Evolutionary conservation across 2,797 vertebrate genomes (phyloP).

Genomic region (Pampus argenteus): DNA sequence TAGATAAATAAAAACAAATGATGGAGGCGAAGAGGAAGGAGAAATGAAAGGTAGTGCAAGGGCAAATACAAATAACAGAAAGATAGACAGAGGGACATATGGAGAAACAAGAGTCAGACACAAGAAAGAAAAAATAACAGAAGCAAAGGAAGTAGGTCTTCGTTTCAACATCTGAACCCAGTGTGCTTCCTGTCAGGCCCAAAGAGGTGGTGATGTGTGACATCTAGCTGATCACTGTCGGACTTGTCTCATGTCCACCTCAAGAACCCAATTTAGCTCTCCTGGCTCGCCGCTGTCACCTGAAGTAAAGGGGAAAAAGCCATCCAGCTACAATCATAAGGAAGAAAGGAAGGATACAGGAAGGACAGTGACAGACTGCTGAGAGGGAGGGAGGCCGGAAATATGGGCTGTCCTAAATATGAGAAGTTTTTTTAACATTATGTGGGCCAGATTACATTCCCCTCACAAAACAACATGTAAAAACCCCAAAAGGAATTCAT

Average conservation of each 20-base stretch:
- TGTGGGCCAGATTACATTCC: conserved; percentile 44
- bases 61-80: conserved; percentile 25
- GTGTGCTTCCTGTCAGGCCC: conserved; percentile 23
- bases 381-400: conserved; percentile 54
- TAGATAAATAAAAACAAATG: conserved; percentile 27
- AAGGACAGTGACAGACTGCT: conserved; percentile 53
- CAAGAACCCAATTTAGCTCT: conserved; percentile 55
- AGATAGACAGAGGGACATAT: conserved; percentile 11
- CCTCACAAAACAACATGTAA: conserved; percentile 10
- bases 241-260: conserved; percentile 39
- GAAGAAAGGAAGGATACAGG: conserved; percentile 42
- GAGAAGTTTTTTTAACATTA: conserved; percentile 38
- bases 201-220: conserved; percentile 47
- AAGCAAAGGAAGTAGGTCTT: conserved; percentile 23
- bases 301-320: conserved; percentile 33
- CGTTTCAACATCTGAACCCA: conserved; percentile 36
- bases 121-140: conserved; percentile 1
- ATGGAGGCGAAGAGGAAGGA: conserved; percentile 16
- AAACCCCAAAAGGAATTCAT: conserved; percentile 11
- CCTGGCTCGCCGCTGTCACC: conserved; percentile 38
- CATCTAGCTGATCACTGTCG: conserved; percentile 54
- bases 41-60: background rate
- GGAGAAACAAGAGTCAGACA: conserved; percentile 18
- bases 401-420: conserved; percentile 65
- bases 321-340: conserved; percentile 30